Conservation (phyloP, 2,888 invertebrate genomes). For the Chrysopilus asiliformis region DNA sequence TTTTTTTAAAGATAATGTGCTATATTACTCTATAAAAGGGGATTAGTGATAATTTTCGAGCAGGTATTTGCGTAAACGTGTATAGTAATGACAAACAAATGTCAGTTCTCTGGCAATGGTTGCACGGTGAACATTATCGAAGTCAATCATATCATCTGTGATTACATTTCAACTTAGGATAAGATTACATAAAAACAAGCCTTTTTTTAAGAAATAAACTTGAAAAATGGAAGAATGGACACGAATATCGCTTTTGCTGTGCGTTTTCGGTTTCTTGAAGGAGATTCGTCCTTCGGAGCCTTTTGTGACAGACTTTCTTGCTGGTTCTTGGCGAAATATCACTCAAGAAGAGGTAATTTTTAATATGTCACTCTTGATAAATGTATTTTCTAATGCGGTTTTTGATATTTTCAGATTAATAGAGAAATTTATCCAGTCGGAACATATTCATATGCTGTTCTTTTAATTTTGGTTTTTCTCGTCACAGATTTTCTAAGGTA, state of each 20-base stretch:
- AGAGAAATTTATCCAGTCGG: conserved; percentile 73
- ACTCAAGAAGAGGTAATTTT: conserved; percentile 38
- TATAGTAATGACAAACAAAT: no score
- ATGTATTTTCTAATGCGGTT: neutral
- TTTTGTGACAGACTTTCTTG: conserved; percentile 65
- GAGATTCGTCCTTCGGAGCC: conserved; percentile 79
- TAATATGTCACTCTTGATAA: neutral
- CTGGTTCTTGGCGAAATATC: conserved; percentile 64
- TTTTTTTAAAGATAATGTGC: no score
- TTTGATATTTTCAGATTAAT: conserved; percentile 44
- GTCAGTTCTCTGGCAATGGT: no score
- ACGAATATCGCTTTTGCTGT: conserved; percentile 54
- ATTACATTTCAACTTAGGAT: no score
- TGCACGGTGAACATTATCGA: no score
- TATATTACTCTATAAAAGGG: no score
- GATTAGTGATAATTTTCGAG: no score
- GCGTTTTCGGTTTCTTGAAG: conserved; percentile 66
- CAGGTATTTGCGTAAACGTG: no score
- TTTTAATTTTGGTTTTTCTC: conserved; percentile 63
- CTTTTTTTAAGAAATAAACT: no score
- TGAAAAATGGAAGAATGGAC: conserved; percentile 51
- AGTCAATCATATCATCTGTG: no score
- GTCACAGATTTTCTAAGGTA: conserved; percentile 60
- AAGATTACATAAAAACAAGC: no score
- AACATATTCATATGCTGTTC: conserved; percentile 72